Evolutionary conservation across 2,113 vertebrate species (phyloP).

Genomic region (Micronycteris hirsuta): DNA sequence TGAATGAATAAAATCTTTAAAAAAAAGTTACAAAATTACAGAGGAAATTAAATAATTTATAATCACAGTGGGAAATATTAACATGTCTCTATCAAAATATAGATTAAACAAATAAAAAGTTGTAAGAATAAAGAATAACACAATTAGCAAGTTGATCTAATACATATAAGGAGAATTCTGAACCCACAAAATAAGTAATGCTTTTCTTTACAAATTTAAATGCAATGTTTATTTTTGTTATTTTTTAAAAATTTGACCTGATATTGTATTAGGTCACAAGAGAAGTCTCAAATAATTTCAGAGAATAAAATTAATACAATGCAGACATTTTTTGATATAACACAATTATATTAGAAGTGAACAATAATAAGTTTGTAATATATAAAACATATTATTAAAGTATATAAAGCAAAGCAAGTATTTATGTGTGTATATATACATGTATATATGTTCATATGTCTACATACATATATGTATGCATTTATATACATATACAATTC

Average conservation of each 20-base stretch:
- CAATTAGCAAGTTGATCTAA: background rate
- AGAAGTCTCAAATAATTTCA: constrained; percentile 12
- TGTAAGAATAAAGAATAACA: background rate
- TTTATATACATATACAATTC: background rate
- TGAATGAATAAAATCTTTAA: too few species aligned
- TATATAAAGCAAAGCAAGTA: background rate
- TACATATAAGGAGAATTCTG: background rate
- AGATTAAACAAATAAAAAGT: background rate
- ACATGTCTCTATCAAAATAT: background rate
- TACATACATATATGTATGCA: background rate
- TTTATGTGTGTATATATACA: background rate
- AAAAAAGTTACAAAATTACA: background rate
- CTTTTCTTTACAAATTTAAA: background rate
- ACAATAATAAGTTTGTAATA: background rate
- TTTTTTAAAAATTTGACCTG: background rate
- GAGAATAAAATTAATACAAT: background rate
- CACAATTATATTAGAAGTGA: background rate
- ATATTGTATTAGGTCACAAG: background rate
- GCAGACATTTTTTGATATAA: background rate
- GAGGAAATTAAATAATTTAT: background rate
- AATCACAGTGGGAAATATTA: background rate
- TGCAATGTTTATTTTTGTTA: background rate
- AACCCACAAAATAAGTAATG: background rate
- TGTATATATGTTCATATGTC: background rate
- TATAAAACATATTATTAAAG: background rate